Evolutionary conservation across 2,797 vertebrate genomes (phyloP).

Genomic region (Megaceryle alcyon): DNA sequence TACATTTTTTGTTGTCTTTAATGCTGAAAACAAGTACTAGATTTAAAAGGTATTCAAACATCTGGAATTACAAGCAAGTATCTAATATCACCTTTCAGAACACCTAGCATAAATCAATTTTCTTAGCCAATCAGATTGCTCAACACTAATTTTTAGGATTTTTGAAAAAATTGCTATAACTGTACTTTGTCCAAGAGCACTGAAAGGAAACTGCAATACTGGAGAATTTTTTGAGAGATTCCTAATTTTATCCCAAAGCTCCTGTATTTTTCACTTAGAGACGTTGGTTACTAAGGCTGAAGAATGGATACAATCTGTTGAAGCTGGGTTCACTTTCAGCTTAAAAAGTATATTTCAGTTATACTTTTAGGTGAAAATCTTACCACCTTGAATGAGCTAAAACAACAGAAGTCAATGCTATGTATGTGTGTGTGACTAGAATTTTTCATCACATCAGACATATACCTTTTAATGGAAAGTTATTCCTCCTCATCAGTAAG

Average conservation of each 20-base stretch:
- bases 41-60: neutral
- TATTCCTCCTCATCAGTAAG: neutral
- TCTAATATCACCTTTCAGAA: neutral
- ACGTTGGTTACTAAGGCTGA: neutral
- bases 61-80: neutral
- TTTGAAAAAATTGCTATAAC: neutral
- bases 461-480: neutral
- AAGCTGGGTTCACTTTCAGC: neutral
- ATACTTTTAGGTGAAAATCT: neutral
- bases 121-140: neutral
- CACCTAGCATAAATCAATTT: neutral
- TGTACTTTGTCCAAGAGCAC: neutral
- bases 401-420: neutral
- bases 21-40: neutral
- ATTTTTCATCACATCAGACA: neutral
- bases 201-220: neutral
- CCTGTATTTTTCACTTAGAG: neutral
- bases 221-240: neutral
- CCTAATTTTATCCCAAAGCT: neutral
- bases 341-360: neutral
- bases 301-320: neutral
- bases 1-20: neutral
- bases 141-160: neutral
- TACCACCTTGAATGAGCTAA: neutral
- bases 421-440: neutral